Percentiles rank a stretch among this genome's conserved stretches.
phyloP scores from a whole-genome alignment of 2,113 vertebrate genomes.

The Suncus etruscus region DNA sequence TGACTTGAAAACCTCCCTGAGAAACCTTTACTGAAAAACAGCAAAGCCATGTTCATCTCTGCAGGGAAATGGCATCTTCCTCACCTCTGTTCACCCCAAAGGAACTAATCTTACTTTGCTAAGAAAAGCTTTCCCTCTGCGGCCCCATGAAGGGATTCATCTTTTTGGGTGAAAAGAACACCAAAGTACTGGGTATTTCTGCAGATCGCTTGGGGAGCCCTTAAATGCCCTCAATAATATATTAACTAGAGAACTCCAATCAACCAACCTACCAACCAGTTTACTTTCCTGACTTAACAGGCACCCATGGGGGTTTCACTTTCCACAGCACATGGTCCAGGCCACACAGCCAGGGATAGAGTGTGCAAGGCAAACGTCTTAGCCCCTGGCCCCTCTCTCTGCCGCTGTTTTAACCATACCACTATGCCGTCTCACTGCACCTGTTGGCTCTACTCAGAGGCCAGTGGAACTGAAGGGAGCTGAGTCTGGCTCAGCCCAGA shows the following conservation, averaged over 20 bases:
- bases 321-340: background rate
- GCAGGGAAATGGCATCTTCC: background rate
- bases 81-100: background rate
- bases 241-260: background rate
- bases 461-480: slow-evolving; percentile 1
- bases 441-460: background rate
- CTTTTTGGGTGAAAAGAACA: background rate
- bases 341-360: background rate
- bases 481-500: background rate
- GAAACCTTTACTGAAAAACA: background rate
- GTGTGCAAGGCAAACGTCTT: background rate
- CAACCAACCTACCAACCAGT: background rate
- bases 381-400: background rate
- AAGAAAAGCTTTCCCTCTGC: slow-evolving; percentile 2
- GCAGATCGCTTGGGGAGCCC: background rate
- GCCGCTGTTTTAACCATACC: background rate
- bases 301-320: background rate
- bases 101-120: background rate
- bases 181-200: background rate
- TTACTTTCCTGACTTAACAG: background rate
- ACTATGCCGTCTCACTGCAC: too few species aligned
- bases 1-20: background rate
- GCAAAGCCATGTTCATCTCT: background rate
- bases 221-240: background rate
- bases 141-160: background rate